Percentiles rank a stretch among this genome's conserved stretches.
phyloP scores from a whole-genome alignment of 2,797 vertebrate genomes.

The Lepus oiostolus region DNA sequence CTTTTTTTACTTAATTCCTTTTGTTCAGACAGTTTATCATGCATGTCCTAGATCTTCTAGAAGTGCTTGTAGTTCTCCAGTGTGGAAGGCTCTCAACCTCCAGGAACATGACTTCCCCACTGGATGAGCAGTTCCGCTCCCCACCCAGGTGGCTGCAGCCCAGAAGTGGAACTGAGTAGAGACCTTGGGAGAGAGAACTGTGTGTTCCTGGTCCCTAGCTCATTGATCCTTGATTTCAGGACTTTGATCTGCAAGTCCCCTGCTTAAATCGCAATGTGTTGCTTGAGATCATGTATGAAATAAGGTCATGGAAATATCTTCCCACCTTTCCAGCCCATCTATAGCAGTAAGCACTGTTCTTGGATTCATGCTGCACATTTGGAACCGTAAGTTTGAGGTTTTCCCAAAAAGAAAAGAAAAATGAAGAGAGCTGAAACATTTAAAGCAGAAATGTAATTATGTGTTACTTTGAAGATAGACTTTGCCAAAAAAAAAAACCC shows the following conservation, averaged over 20 bases:
- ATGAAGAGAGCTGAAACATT: background rate
- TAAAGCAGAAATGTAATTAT: slow-evolving; percentile 19
- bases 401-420: background rate
- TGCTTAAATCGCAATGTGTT: background rate
- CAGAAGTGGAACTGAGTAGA: background rate
- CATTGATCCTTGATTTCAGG: background rate
- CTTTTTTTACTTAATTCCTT: background rate
- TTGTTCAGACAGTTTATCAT: background rate
- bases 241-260: background rate
- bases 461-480: background rate
- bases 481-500: background rate
- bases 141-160: background rate
- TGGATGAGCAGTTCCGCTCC: background rate
- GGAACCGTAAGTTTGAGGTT: background rate
- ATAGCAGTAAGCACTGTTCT: background rate
- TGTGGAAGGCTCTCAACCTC: background rate
- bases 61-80: background rate
- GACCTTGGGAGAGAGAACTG: background rate
- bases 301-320: rapidly evolving
- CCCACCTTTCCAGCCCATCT: background rate
- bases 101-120: background rate
- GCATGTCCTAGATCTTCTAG: background rate
- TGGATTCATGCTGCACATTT: background rate
- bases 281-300: no score
- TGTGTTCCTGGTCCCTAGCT: background rate